Percentiles rank a stretch among this genome's conserved stretches.
phyloP scores from a whole-genome alignment of 2,113 vertebrate genomes.

The Entosphenus tridentatus region DNA sequence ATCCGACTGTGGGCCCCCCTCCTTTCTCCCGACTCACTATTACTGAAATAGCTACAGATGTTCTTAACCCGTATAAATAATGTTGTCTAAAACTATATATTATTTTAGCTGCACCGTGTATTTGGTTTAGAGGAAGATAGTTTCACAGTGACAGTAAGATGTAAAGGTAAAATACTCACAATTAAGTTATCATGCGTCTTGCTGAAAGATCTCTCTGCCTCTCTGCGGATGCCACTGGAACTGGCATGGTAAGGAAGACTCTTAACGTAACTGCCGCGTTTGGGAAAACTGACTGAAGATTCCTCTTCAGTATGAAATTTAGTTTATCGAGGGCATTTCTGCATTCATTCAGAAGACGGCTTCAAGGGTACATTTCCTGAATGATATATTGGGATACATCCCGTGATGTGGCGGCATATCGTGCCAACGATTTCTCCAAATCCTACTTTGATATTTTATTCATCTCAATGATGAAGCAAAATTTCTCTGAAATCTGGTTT shows the following conservation, averaged over 20 bases:
- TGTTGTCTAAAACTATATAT: too few species aligned
- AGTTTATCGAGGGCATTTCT: constrained; percentile 10
- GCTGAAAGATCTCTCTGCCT: constrained; percentile 6
- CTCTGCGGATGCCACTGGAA: constrained; percentile 5
- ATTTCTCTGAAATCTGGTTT: constrained; percentile 9
- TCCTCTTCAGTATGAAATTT: constrained; percentile 8
- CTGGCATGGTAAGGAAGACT: constrained; percentile 8
- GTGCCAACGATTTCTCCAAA: constrained; percentile 11
- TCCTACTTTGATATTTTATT: constrained; percentile 11
- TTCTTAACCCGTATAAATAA: too few species aligned
- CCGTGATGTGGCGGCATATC: constrained; percentile 9
- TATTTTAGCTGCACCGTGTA: too few species aligned
- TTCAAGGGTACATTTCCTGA: constrained; percentile 12
- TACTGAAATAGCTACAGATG: too few species aligned
- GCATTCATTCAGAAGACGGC: constrained; percentile 9
- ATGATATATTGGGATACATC: constrained; percentile 10
- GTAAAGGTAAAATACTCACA: too few species aligned
- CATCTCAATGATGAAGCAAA: constrained; percentile 8
- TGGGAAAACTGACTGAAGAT: constrained; percentile 11
- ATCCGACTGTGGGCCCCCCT: too few species aligned
- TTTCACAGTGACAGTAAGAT: too few species aligned
- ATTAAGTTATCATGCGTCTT: background rate
- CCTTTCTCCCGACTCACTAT: too few species aligned
- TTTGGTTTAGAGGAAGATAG: too few species aligned
- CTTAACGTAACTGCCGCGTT: constrained; percentile 6